A percentile compares a stretch with the other conserved stretches of the same genome.
Evolutionary conservation across 2,113 vertebrate genomes (phyloP).

Genomic region (Bothrops jararaca): DNA sequence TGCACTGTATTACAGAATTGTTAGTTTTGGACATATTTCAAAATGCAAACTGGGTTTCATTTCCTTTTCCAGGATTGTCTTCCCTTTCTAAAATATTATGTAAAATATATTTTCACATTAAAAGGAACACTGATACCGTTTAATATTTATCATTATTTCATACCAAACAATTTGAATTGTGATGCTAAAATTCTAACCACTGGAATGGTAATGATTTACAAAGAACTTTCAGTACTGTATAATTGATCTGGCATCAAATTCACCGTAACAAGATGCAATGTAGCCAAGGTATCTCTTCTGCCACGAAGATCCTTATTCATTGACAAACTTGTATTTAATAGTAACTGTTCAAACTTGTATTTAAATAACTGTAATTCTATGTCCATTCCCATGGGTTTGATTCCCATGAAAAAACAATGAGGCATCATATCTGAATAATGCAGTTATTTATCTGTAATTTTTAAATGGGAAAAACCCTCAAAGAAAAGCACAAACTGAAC

Average conservation of each 20-base stretch:
- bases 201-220: background rate
- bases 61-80: conserved; percentile 9
- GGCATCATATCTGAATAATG: background rate
- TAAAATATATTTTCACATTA: conserved; percentile 1
- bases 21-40: background rate
- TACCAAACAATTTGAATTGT: conserved; percentile 11
- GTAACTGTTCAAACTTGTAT: background rate
- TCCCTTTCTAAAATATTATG: conserved; percentile 14
- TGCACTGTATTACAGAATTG: background rate
- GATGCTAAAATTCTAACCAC: conserved; percentile 11
- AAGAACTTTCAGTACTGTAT: background rate
- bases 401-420: background rate
- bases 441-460: background rate
- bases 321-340: background rate
- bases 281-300: background rate
- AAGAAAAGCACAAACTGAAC: background rate
- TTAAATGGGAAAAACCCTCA: background rate
- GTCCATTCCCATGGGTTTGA: background rate
- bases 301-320: background rate
- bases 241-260: background rate
- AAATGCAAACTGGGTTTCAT: conserved; percentile 3
- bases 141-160: background rate
- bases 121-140: background rate
- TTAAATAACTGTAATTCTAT: background rate
- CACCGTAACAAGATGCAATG: background rate